phyloP scores from a whole-genome alignment of 92 coral and sea anemone genomes.

The Epizoanthus ramosus region DNA sequence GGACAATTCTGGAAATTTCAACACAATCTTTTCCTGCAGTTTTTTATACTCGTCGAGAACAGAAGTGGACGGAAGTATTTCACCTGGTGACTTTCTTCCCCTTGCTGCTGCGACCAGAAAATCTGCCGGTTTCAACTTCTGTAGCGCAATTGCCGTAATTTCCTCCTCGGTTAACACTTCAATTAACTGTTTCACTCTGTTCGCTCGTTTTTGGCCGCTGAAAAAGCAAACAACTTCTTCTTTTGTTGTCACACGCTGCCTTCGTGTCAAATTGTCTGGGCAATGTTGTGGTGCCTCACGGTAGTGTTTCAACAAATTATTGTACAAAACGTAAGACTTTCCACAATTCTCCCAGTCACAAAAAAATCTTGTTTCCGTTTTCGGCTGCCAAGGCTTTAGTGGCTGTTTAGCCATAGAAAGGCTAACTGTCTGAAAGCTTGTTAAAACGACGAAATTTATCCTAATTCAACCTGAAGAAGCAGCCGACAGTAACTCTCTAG shows the following conservation, averaged over 20 bases:
- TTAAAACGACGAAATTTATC: no score
- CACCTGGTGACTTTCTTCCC: background rate
- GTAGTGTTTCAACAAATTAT: conserved; percentile 13
- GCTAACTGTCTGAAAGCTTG: no score
- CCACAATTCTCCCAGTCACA: background rate
- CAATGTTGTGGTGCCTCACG: conserved; percentile 9
- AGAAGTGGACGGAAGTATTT: background rate
- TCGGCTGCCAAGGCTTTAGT: conserved; percentile 3
- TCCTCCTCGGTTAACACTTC: conserved; percentile 7
- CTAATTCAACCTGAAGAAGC: no score
- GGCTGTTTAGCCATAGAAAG: background rate
- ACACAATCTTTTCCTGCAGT: conserved; percentile 5
- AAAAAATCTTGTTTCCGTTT: background rate
- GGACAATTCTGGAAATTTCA: conserved; percentile 12
- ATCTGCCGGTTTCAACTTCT: conserved; percentile 5
- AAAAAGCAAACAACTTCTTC: background rate
- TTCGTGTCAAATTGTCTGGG: background rate
- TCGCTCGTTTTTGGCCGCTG: background rate
- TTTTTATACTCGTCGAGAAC: conserved; percentile 6
- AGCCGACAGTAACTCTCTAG: no score
- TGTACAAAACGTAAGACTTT: background rate
- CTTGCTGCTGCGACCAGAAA: conserved; percentile 15
- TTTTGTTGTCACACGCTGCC: conserved; percentile 13
- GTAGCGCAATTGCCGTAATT: background rate
- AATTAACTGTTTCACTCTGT: background rate